Percentiles rank a stretch among this genome's conserved stretches.
phyloP scores from a whole-genome alignment of 2,113 vertebrate genomes.

The Sigmodon hispidus region DNA sequence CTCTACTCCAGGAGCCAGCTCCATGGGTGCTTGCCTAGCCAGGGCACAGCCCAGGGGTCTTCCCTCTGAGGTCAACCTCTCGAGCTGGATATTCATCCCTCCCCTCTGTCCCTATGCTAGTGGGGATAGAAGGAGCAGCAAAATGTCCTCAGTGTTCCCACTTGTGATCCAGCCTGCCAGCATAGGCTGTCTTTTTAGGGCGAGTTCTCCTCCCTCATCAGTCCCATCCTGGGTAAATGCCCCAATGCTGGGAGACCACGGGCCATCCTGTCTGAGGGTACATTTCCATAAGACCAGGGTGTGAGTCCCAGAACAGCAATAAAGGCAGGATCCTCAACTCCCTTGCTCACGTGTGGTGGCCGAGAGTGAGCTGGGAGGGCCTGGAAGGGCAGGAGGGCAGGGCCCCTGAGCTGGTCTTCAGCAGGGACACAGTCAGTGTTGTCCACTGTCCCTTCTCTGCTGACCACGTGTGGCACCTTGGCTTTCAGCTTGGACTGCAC shows the following conservation, averaged over 20 bases:
- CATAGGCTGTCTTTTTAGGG: neutral
- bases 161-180: neutral
- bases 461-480: neutral
- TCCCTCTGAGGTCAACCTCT: neutral
- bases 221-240: slow-evolving; percentile 67
- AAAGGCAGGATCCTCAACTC: slow-evolving; percentile 1
- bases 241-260: neutral
- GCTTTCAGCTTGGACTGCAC: neutral
- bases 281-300: slow-evolving; percentile 68
- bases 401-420: neutral
- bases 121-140: neutral
- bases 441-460: neutral
- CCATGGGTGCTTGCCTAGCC: no score
- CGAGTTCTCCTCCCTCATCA: slow-evolving; percentile 2
- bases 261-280: slow-evolving; percentile 35
- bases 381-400: neutral
- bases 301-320: slow-evolving; percentile 53
- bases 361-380: neutral
- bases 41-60: neutral
- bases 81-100: neutral
- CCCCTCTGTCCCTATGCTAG: neutral
- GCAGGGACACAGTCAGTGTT: neutral
- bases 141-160: slow-evolving; percentile 42
- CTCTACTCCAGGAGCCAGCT: neutral
- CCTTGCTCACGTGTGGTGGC: neutral